Evolutionary conservation across 2,888 invertebrate species (phyloP).

Genomic region (Oligia fasciuncula): DNA sequence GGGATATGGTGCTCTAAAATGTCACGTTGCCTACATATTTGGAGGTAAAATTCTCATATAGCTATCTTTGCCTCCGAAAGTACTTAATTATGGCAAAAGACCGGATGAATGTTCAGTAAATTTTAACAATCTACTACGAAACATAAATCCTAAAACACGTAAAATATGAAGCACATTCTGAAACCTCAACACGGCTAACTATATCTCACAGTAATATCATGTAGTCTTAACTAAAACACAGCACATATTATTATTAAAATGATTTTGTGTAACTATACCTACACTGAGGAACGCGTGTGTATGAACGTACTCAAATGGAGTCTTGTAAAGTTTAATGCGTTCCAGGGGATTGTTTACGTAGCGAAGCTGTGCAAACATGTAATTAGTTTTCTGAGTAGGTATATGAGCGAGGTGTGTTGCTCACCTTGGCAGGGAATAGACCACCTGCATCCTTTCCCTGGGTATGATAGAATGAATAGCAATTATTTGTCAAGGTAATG

Average conservation of each 20-base stretch:
- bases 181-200: slow-evolving; percentile 12
- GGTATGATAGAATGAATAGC: neutral
- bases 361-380: slow-evolving; percentile 58
- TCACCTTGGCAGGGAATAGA: slow-evolving; percentile 91
- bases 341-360: slow-evolving; percentile 66
- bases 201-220: slow-evolving; percentile 22
- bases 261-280: slow-evolving; percentile 55
- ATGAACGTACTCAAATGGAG: slow-evolving; percentile 63
- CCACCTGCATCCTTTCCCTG: slow-evolving; percentile 18
- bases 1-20: neutral
- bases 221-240: slow-evolving; percentile 45
- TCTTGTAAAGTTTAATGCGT: slow-evolving; percentile 68
- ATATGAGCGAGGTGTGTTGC: slow-evolving; percentile 53
- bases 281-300: slow-evolving; percentile 54
- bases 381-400: slow-evolving; percentile 64
- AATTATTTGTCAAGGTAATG: neutral
- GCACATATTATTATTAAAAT: slow-evolving; percentile 57
- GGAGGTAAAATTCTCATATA: neutral
- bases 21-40: neutral
- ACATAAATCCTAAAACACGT: slow-evolving; percentile 2
- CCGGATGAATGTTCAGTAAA: neutral
- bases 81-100: neutral
- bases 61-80: neutral
- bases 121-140: slow-evolving; percentile 1
- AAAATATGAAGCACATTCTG: slow-evolving; percentile 31